A percentile compares a stretch with the other conserved stretches of the same genome.
phyloP scores from a whole-genome alignment of 2,888 invertebrate genomes.

The Acanthosoma haemorrhoidale region DNA sequence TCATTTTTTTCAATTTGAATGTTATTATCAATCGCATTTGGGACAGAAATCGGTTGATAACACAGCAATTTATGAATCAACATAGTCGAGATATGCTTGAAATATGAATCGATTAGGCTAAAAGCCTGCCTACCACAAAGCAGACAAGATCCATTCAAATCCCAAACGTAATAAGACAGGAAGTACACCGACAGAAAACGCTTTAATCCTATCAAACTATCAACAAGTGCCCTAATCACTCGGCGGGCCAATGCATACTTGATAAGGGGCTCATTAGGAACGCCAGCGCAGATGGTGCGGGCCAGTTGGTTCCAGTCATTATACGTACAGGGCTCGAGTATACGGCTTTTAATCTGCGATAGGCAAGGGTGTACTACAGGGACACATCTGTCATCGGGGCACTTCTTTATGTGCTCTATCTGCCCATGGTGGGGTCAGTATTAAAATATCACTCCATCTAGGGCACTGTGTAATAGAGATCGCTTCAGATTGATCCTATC shows the following conservation, averaged over 20 bases:
- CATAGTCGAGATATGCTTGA: too few relatives aligned
- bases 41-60: too few relatives aligned
- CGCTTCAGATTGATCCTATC: not conserved
- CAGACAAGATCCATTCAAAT: too few relatives aligned
- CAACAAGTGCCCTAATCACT: slow-evolving; percentile 12
- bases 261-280: slow-evolving; percentile 5
- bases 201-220: slow-evolving; percentile 8
- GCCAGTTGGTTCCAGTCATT: slow-evolving; percentile 5
- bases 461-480: too few relatives aligned
- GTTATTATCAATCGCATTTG: too few relatives aligned
- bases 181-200: not conserved
- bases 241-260: slow-evolving; percentile 2
- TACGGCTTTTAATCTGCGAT: slow-evolving; percentile 12
- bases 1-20: too few relatives aligned
- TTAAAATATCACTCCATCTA: not conserved
- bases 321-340: not conserved
- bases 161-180: too few relatives aligned
- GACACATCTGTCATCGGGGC: slow-evolving; percentile 4
- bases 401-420: not conserved
- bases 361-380: slow-evolving; percentile 5
- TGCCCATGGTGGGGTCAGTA: not conserved
- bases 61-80: too few relatives aligned
- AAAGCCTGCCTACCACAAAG: too few relatives aligned
- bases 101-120: too few relatives aligned
- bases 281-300: not conserved